A percentile compares a stretch with the other conserved stretches of the same genome.
These are phyloP conservation scores for Eristalis pertinax DNA, from an alignment of 2,888 invertebrate species.

Conservation along the genomic window DNA sequence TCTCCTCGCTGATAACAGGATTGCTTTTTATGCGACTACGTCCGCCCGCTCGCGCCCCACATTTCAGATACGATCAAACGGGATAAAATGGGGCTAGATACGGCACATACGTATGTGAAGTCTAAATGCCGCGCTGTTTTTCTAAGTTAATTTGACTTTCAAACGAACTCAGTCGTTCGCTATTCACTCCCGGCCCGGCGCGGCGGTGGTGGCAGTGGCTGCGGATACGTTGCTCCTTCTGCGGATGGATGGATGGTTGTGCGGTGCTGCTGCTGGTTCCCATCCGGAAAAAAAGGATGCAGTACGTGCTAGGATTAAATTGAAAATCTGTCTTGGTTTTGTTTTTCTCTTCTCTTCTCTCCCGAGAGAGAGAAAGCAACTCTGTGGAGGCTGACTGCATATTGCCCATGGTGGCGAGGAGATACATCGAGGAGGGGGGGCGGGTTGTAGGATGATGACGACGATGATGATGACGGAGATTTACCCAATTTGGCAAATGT, in stretches of 20 bases:
- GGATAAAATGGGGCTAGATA: constrained; percentile 46
- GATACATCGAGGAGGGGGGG: neutral
- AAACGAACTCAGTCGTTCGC: constrained; percentile 55
- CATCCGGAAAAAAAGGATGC: constrained; percentile 53
- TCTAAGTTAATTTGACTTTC: constrained; percentile 71
- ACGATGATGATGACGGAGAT: constrained; percentile 53
- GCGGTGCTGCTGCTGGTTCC: constrained; percentile 1
- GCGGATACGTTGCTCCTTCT: neutral
- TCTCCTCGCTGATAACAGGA: constrained; percentile 64
- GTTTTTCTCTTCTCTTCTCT: neutral
- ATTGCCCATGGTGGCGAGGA: constrained; percentile 1
- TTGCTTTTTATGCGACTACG: constrained; percentile 65
- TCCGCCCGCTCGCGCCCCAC: neutral
- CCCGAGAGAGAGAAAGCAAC: constrained; percentile 8
- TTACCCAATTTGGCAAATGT: constrained; percentile 71
- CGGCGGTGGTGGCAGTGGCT: constrained; percentile 1
- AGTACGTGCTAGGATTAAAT: constrained; percentile 71
- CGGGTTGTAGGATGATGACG: constrained; percentile 11
- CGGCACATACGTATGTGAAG: constrained; percentile 2
- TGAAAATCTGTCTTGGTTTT: constrained; percentile 51
- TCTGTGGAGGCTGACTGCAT: constrained; percentile 34
- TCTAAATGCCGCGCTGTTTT: constrained; percentile 66
- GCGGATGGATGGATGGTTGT: neutral
- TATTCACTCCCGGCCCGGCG: neutral
- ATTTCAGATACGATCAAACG: constrained; percentile 64